Conservation (phyloP, 2,113 vertebrate genomes). For the Protobothrops mucrosquamatus region DNA sequence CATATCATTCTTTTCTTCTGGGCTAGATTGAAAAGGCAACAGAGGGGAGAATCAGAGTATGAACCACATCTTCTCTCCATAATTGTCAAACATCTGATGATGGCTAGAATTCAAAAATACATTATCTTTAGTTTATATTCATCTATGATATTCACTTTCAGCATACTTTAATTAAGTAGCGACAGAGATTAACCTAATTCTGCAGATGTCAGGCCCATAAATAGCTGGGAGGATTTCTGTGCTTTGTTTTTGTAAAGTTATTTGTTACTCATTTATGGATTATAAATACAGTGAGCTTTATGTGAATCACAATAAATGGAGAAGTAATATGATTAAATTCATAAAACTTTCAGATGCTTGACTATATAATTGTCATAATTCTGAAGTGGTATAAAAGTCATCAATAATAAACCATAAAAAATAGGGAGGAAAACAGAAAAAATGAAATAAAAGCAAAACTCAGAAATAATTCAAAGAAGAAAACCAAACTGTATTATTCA, state of each 20-base stretch:
- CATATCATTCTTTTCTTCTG: not conserved
- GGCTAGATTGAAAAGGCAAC: not conserved
- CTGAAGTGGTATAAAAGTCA: not conserved
- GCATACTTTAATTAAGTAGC: not conserved
- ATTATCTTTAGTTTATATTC: not conserved
- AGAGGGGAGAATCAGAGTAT: not conserved
- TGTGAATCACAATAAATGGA: not conserved
- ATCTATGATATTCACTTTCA: not conserved
- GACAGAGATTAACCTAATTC: not conserved
- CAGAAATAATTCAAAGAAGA: not conserved
- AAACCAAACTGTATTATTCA: not conserved
- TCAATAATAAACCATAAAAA: not conserved
- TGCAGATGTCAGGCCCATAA: not conserved
- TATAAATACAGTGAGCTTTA: not conserved
- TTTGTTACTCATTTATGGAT: not conserved
- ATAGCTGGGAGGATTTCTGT: not conserved
- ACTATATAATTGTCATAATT: not conserved
- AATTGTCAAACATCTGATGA: not conserved
- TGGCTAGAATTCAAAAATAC: not conserved
- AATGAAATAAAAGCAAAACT: not conserved
- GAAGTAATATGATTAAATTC: accelerated
- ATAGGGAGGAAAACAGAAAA: not conserved
- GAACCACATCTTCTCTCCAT: not conserved
- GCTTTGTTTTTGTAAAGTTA: not conserved
- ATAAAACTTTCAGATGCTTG: not conserved